Percentiles rank a stretch among this genome's conserved stretches.
phyloP scores from a whole-genome alignment of 2,113 vertebrate genomes.

The Perca schrenkii region DNA sequence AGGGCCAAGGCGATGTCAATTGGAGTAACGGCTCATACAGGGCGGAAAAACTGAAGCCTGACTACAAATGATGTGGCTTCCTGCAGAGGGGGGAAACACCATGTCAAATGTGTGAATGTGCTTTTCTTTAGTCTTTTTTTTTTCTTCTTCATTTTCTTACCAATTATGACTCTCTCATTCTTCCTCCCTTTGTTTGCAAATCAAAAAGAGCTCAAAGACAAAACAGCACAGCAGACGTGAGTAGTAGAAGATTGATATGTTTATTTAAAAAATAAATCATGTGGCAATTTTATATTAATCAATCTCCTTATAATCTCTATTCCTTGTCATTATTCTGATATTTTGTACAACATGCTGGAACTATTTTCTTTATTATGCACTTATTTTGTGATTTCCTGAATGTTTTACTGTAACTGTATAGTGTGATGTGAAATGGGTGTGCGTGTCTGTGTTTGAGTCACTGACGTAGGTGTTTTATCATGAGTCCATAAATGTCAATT shows the following conservation, averaged over 20 bases:
- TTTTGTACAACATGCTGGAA: neutral
- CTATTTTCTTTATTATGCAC: neutral
- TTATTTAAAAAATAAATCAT: conserved; percentile 58
- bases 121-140: conserved; percentile 16
- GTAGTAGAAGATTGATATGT: neutral
- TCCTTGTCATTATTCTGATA: neutral
- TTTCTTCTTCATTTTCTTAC: conserved; percentile 10
- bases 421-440: conserved; percentile 33
- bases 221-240: conserved; percentile 21
- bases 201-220: conserved; percentile 5
- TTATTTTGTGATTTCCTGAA: conserved; percentile 13
- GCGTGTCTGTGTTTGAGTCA: conserved; percentile 63
- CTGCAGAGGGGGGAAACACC: conserved; percentile 75
- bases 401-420: conserved; percentile 59
- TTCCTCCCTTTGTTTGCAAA: conserved; percentile 19
- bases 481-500: conserved; percentile 75
- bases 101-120: conserved; percentile 62
- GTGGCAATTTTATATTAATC: conserved; percentile 36
- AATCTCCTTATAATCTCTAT: neutral
- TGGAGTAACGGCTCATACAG: conserved; percentile 53
- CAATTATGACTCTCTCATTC: conserved; percentile 35
- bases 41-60: conserved; percentile 55
- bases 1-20: conserved; percentile 29
- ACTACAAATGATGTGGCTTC: conserved; percentile 76
- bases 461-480: conserved; percentile 70